Percentiles rank a stretch among this genome's conserved stretches.
These are phyloP conservation scores for Erethizon dorsatum DNA, from an alignment of 2,797 vertebrate genomes.

Conservation along the genomic window DNA sequence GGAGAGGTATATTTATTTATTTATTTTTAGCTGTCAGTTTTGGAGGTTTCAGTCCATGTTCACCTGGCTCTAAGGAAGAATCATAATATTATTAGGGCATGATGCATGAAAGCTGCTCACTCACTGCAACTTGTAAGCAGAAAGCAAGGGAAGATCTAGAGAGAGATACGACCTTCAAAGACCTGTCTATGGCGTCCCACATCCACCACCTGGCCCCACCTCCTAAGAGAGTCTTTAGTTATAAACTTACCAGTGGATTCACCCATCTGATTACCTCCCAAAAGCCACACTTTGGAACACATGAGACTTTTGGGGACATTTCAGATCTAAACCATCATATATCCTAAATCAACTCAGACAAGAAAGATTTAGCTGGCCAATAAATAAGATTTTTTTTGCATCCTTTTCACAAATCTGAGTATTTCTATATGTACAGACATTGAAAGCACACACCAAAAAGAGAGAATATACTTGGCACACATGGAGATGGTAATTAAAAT, in stretches of 20 bases:
- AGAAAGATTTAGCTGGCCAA: background rate
- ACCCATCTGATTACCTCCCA: background rate
- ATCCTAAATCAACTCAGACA: background rate
- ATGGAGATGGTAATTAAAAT: background rate
- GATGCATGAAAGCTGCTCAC: background rate
- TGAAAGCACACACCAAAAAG: background rate
- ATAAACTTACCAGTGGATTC: background rate
- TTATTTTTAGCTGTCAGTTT: background rate
- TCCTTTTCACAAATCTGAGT: slow-evolving; percentile 29
- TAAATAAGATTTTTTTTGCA: background rate
- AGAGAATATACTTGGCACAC: background rate
- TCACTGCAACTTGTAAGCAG: background rate
- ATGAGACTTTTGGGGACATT: background rate
- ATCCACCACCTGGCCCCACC: background rate
- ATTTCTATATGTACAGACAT: background rate
- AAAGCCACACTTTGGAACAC: background rate
- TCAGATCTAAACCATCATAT: background rate
- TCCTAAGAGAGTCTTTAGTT: background rate
- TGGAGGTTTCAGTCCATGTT: background rate
- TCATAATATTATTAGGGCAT: too few relatives aligned
- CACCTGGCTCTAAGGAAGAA: background rate
- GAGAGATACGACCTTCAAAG: background rate
- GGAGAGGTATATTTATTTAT: background rate
- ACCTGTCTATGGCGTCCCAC: rapidly evolving
- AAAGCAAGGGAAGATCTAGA: too few relatives aligned